These are phyloP conservation scores for Drosophila leonis DNA, from an alignment of 2,888 invertebrate species.

Conservation along the genomic window DNA sequence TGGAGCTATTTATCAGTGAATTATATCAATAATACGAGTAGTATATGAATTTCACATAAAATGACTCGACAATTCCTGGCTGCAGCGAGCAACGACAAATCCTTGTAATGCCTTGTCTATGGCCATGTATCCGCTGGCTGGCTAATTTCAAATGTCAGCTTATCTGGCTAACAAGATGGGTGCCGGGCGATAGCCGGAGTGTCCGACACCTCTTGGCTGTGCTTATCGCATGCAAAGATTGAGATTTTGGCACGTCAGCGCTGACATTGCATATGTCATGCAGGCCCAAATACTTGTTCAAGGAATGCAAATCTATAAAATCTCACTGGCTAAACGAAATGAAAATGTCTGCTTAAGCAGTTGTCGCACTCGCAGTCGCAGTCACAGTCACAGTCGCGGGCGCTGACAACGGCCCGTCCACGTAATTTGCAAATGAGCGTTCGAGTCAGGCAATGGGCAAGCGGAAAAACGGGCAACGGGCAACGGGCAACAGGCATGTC, in stretches of 20 bases:
- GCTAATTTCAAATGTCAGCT: conserved; percentile 85
- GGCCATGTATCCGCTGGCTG: conserved; percentile 72
- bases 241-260: conserved; percentile 58
- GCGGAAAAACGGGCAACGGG: background rate
- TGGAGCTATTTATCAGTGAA: conserved; percentile 70
- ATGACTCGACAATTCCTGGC: conserved; percentile 56
- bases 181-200: conserved; percentile 62
- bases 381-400: conserved; percentile 27
- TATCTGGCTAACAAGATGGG: conserved; percentile 82
- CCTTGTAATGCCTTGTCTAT: conserved; percentile 81
- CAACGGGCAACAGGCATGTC: conserved; percentile 17
- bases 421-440: conserved; percentile 73
- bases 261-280: conserved; percentile 61
- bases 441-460: conserved; percentile 29
- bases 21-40: conserved; percentile 69
- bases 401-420: conserved; percentile 69
- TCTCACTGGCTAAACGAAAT: conserved; percentile 68
- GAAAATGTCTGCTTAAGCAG: conserved; percentile 69
- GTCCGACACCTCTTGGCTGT: conserved; percentile 61
- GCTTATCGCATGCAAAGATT: conserved; percentile 58
- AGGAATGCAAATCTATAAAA: conserved; percentile 75
- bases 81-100: conserved; percentile 50
- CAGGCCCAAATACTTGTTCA: conserved; percentile 40
- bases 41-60: conserved; percentile 70
- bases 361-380: conserved; percentile 27